These are phyloP conservation scores for Picus viridis DNA, from an alignment of 2,797 vertebrate genomes.

Conservation along the genomic window DNA sequence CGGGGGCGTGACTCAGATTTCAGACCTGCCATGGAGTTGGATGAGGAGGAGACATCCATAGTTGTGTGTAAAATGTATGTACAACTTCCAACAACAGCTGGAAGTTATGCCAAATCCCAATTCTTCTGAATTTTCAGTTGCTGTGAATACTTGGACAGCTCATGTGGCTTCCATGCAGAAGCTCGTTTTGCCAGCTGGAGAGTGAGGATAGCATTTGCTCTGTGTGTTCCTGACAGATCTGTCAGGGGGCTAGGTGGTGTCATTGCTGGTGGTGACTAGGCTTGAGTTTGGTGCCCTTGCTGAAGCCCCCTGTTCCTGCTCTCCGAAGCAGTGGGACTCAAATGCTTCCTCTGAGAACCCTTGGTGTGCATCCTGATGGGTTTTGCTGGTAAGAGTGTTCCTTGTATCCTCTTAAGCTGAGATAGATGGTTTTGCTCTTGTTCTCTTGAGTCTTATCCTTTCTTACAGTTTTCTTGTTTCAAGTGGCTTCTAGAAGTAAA, in stretches of 20 bases:
- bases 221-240: background rate
- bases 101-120: background rate
- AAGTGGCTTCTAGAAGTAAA: background rate
- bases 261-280: accelerated
- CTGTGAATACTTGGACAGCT: background rate
- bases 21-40: background rate
- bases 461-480: background rate
- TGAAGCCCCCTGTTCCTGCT: background rate
- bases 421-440: background rate
- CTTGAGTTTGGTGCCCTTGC: background rate
- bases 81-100: no score
- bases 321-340: background rate
- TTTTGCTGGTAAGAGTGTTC: background rate
- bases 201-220: background rate
- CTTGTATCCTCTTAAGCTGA: background rate
- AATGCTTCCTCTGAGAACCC: background rate
- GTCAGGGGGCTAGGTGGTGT: background rate
- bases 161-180: background rate
- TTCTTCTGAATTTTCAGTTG: background rate
- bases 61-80: background rate
- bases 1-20: conserved; percentile 27
- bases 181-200: background rate
- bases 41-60: background rate
- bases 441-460: background rate
- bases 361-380: background rate